Base-by-base conservation (phyloP, 2,113 vertebrate genomes). In the Maccullochella peelii region DNA sequence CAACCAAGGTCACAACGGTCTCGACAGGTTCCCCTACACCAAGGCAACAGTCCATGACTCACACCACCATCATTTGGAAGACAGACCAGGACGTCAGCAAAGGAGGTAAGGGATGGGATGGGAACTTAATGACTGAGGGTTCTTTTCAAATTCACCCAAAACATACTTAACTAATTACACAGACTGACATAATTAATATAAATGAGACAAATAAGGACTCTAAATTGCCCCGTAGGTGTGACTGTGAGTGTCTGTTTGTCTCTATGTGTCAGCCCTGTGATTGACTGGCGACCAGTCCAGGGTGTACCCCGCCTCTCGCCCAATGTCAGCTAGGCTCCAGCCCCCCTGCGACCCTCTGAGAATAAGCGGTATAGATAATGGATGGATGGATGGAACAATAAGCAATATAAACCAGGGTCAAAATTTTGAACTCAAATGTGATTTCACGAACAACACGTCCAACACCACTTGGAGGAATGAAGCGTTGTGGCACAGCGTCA, bases 1-100 rank as follows among this genome's bases (percentile, higher is more conserved):
- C n/a, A 16, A 40, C 10, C 6, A 12, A n/a, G 5, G 47, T 0
- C 36, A 7, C 67, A 61, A 65, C 20, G 23, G 9, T 2, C 23
- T 44, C 14, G 0, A 38, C 57, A 11, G 2, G 0, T 15, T 1
- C 8, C 15, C 1, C 15, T 5, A 18, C 12, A 18, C 0, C n/a
- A 10, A 7, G 1, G 11, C 49, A 30, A 2, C 15, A 12, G 16
- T 0, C 25, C 14, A 1, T 0, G 14, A 18, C 14, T 21, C 23
- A 20, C 10, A 40, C 15, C 38, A 9, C 50, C 5, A 8, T 3
- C 59, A 0, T 5, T 5, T 14, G 16, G 12, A 14, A 4, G 25
- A 42, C 3, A 1, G 74, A 11, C 25, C 66, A 20, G 38, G 30
- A 21, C 6, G 1, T 0, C 8, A 21, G 7, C 25, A 16, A 2